These are phyloP conservation scores for Meteorus cinctellus DNA, from an alignment of 2,888 invertebrate species.

Conservation along the genomic window DNA sequence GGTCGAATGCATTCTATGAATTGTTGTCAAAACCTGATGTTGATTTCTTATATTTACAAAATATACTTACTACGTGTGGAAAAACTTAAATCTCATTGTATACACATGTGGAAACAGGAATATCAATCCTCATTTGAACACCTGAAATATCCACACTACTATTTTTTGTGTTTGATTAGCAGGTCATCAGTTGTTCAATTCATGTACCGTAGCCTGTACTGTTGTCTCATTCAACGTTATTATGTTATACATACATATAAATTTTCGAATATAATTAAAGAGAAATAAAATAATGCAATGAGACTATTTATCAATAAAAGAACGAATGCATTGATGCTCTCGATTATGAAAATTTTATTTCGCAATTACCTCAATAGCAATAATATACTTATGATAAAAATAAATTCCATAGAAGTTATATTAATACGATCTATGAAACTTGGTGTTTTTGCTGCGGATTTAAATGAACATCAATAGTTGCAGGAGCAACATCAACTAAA, in stretches of 20 bases:
- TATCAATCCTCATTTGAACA: conserved; percentile 2
- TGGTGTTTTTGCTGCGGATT: conserved; percentile 54
- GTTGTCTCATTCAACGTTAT: conserved; percentile 30
- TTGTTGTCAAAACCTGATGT: not conserved
- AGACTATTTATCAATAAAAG: conserved; percentile 32
- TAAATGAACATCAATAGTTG: conserved; percentile 57
- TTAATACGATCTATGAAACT: not conserved
- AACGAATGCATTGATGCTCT: not conserved
- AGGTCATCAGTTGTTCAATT: conserved; percentile 6
- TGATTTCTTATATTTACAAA: conserved; percentile 18
- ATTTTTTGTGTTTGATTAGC: conserved; percentile 10
- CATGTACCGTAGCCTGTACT: conserved; percentile 38
- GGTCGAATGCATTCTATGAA: not conserved
- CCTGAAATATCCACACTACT: conserved; percentile 6
- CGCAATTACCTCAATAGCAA: not conserved
- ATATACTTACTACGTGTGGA: conserved; percentile 37
- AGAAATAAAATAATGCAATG: conserved; percentile 7
- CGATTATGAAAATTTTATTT: not conserved
- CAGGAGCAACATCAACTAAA: conserved; percentile 58
- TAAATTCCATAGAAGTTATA: no score
- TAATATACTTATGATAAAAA: not conserved
- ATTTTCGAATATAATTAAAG: not conserved
- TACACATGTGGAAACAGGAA: not conserved
- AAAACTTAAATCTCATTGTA: conserved; percentile 22
- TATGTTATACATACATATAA: conserved; percentile 28